phyloP scores from a whole-genome alignment of 2,888 invertebrate genomes.

The Gastrophysa polygoni region DNA sequence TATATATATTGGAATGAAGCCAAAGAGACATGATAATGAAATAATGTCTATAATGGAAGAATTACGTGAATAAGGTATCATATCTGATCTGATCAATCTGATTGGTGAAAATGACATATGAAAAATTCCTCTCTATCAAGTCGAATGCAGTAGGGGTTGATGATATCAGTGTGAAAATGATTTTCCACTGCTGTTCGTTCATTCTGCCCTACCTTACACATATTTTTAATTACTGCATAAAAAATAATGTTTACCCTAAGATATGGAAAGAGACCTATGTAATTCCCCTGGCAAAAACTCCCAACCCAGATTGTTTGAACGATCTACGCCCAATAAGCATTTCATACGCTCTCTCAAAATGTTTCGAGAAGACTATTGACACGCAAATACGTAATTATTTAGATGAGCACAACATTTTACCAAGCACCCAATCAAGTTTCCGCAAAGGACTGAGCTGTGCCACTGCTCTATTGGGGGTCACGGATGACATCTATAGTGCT shows the following conservation, averaged over 20 bases:
- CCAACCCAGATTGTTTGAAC: not conserved
- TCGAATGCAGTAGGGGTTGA: conserved; percentile 4
- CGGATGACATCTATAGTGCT: not conserved
- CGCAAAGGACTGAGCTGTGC: not conserved
- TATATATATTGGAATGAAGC: too few species aligned
- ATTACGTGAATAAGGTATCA: too few species aligned
- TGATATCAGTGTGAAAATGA: not conserved
- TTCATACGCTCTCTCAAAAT: not conserved
- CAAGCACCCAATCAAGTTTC: not conserved
- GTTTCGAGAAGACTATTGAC: not conserved
- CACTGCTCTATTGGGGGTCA: not conserved
- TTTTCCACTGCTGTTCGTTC: not conserved
- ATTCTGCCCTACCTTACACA: not conserved
- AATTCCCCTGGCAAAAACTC: not conserved
- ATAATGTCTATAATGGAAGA: too few species aligned
- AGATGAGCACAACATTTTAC: not conserved
- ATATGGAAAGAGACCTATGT: not conserved
- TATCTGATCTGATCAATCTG: too few species aligned
- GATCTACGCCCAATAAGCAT: not conserved
- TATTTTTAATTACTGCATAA: not conserved
- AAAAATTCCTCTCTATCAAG: too few species aligned
- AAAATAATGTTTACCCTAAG: not conserved
- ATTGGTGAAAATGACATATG: too few species aligned
- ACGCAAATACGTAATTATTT: not conserved
- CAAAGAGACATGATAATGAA: too few species aligned